Evolutionary conservation across 2,113 vertebrate species (phyloP).

Genomic region (Brienomyrus brachyistius): DNA sequence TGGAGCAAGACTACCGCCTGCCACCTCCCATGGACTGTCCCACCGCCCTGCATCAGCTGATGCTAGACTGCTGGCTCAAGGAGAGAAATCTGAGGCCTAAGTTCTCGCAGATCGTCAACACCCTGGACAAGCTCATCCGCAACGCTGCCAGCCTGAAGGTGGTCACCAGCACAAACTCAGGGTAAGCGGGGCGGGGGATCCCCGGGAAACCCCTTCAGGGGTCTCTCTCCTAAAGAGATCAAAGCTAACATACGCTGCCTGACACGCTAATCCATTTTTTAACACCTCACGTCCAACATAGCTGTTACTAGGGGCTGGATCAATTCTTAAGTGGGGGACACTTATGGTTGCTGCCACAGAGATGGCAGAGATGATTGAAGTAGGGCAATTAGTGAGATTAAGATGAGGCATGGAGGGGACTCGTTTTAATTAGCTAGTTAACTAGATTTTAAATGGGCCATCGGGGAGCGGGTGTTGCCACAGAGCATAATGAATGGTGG

Average conservation of each 20-base stretch:
- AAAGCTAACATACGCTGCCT: neutral
- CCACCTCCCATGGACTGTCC: slow-evolving; percentile 98
- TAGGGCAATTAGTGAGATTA: slow-evolving; percentile 63
- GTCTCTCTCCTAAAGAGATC: neutral
- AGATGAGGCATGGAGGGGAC: slow-evolving; percentile 52
- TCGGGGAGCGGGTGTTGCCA: neutral
- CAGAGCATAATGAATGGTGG: slow-evolving; percentile 9
- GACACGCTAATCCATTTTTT: neutral
- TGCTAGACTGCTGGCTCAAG: slow-evolving; percentile 98
- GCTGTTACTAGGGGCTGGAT: slow-evolving; percentile 46
- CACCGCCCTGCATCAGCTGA: slow-evolving; percentile 91
- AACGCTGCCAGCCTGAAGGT: slow-evolving; percentile 97
- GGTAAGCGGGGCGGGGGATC: slow-evolving; percentile 59
- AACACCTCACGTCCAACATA: neutral
- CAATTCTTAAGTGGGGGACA: slow-evolving; percentile 21
- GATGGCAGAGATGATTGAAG: slow-evolving; percentile 60
- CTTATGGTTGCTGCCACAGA: slow-evolving; percentile 46
- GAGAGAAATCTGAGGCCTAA: slow-evolving; percentile 94
- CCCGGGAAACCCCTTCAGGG: neutral
- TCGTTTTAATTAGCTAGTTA: slow-evolving; percentile 65
- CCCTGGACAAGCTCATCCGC: slow-evolving; percentile 94
- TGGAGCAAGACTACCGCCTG: slow-evolving; percentile 95
- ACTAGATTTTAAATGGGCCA: slow-evolving; percentile 39
- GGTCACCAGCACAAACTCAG: slow-evolving; percentile 85
- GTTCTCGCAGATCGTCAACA: slow-evolving; percentile 95